Base-by-base conservation (phyloP, 1,140 invertebrate genomes). In the Penaeus vannamei region DNA sequence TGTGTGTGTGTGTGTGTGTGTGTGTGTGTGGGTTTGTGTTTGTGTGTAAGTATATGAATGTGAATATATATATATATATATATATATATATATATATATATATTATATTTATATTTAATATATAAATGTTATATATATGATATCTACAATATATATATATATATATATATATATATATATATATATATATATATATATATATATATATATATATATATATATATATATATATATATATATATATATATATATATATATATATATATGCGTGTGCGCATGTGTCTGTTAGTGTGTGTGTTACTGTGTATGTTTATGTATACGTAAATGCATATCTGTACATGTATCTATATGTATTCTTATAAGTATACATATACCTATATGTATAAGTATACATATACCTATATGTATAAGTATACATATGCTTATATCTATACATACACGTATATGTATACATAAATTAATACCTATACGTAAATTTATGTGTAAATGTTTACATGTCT, bases 1-100 rank as follows among this genome's bases (percentile, higher is more conserved):
- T 79, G 77, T 79, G 77, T 79, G 77, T 79, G 77, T 79, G 77
- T 79, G 77, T 79, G 77, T 79, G 77, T 79, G 77, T 79, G 77
- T 20, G 77, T 79, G 77, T 79, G 77, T 79, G 77, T 79, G 77
- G 4, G 77, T 79, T 4, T 79, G 22, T 79, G 22, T 79, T 4
- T 79, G 77, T 79, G 22, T 79, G 22, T 79, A 22, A 8, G 77
- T 79, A 36, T 79, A 22, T 79, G 77, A 8, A 36, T 79, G 77
- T 79, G 77, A 8, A 36, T 79, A 22, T 79, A 22, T 79, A 36
- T 79, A 22, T 26, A 22, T 26, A 36, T 3, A 22, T 79, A 22
- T 29, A 10, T 42, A 20, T 36, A 77, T 77, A 29, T 32, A 77
- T 76, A 32, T 14, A 26, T 76, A n/a, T 14, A 76, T 76, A n/a